Evolutionary conservation across 2,888 invertebrate species (phyloP).

Genomic region (Andrena trimmerana): DNA sequence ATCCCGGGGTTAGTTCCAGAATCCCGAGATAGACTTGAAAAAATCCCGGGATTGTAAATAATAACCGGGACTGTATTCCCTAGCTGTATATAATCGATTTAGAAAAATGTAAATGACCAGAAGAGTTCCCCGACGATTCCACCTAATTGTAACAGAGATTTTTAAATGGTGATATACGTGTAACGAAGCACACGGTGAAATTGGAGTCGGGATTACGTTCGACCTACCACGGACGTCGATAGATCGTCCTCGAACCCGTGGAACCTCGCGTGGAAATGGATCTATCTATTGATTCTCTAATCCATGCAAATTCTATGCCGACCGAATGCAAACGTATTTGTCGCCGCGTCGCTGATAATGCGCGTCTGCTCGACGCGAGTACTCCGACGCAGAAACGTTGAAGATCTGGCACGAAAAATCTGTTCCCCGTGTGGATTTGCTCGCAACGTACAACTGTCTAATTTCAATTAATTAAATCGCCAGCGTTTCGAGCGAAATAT

Average conservation of each 20-base stretch:
- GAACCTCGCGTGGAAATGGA: slow-evolving; percentile 28
- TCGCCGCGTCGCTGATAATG: slow-evolving; percentile 27
- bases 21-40: too few relatives aligned
- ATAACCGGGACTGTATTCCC: too few relatives aligned
- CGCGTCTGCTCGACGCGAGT: neutral
- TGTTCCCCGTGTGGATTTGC: neutral
- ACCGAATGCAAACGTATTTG: slow-evolving; percentile 33
- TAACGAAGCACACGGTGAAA: neutral
- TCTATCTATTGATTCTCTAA: slow-evolving; percentile 37
- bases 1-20: too few relatives aligned
- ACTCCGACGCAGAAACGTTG: neutral
- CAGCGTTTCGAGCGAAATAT: neutral
- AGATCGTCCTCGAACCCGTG: slow-evolving; percentile 20
- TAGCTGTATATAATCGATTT: too few relatives aligned
- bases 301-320: slow-evolving; percentile 45
- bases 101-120: too few relatives aligned
- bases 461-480: neutral
- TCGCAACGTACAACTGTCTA: neutral
- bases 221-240: neutral
- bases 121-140: too few relatives aligned
- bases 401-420: neutral
- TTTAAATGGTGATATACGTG: too few relatives aligned
- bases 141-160: too few relatives aligned
- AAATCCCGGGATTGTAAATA: too few relatives aligned
- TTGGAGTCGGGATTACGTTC: neutral